Evolutionary conservation across 2,113 vertebrate genomes (phyloP).

Genomic region (rat (Rattus norvegicus)): DNA sequence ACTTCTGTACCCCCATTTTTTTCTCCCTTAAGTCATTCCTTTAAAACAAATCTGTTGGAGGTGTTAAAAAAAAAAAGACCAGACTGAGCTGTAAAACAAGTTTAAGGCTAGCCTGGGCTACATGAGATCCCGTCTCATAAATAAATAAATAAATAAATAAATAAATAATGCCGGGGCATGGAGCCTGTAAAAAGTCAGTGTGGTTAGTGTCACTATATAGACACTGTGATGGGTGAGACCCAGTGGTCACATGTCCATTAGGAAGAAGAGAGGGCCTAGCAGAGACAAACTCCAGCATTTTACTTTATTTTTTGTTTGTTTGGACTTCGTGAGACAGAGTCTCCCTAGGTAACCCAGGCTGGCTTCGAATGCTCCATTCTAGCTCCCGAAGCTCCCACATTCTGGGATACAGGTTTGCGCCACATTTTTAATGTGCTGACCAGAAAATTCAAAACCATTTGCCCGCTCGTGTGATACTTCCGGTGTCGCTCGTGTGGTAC

Average conservation of each 20-base stretch:
- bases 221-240: not conserved
- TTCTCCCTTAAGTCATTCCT: too few species aligned
- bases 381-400: too few species aligned
- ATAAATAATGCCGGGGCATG: not conserved
- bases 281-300: not conserved
- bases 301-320: not conserved
- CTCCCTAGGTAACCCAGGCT: not conserved
- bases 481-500: too few species aligned
- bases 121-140: not conserved
- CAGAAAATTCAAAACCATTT: not conserved
- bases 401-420: not conserved
- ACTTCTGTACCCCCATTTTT: too few species aligned
- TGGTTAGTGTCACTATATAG: not conserved
- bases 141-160: not conserved
- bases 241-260: not conserved
- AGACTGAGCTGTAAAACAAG: not conserved
- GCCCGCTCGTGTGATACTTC: not conserved
- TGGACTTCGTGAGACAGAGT: not conserved
- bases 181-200: not conserved
- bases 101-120: not conserved
- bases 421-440: not conserved
- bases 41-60: too few species aligned
- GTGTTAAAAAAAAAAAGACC: not conserved
- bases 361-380: not conserved
- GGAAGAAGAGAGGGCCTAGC: not conserved